Evolutionary conservation across 2,888 invertebrate species (phyloP), one percentile per base, ranked within the genome.

Genomic region (Drosophila mercatorum): DNA sequence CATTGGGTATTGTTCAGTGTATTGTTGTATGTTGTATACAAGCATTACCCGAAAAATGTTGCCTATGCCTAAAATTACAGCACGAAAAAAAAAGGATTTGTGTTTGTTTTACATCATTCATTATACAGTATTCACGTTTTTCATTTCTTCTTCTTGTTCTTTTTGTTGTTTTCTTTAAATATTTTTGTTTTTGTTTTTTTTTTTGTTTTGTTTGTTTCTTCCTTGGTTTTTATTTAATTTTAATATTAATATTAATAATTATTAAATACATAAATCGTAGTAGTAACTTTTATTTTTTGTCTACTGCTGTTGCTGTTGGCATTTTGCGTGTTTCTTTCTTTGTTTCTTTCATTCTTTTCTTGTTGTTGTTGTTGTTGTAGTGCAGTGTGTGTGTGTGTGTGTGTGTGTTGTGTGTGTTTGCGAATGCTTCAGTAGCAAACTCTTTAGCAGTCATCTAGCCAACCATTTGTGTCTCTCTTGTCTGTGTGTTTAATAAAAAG

Each of bases 1-100:
- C n/a, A 7, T n/a, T 41, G 41, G n/a, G 40, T 6, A 14, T 26
- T 57, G 10, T 53, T 36, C 72, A 22, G 49, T 68, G 59, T 8
- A 17, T 51, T 31, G 17, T 38, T 51, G 12, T 22, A 36, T 10
- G 53, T 59, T 69, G 62, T 63, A 61, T 51, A 75, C 76, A 72
- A 61, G 68, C 68, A 44, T 59, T 56, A 68, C 61, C 65, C 80
- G 47, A 17, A 66, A 71, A 71, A 58, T 36, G 36, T 43, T 49
- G 61, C 59, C 64, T 69, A 75, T 68, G 65, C 81, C 84, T 87
- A 66, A 77, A 64, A 67, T 81, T 86, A 86, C 75, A 84, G 68
- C 69, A 75, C 62, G 47, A 64, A 65, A 80, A 80, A 79, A 79
- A 72, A 47, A 36, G 28, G 28, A 34, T 43, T 68, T 78, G 36